These are phyloP conservation scores for Carcina quercana DNA, from an alignment of 2,888 invertebrate genomes.

Conservation along the genomic window DNA sequence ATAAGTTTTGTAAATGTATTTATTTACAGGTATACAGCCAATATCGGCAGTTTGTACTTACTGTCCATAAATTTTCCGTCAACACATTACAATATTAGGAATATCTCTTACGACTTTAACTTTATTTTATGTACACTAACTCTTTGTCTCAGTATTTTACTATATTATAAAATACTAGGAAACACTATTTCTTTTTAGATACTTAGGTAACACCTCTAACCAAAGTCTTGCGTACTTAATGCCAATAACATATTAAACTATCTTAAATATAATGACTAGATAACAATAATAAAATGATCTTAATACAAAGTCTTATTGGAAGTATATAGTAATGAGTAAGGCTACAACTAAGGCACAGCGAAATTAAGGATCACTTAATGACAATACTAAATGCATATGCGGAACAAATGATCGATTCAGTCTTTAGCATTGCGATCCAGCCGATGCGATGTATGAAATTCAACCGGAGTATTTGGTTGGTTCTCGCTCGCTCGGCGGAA, in stretches of 20 bases:
- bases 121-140: constrained; percentile 62
- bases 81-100: constrained; percentile 64
- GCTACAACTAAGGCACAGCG: constrained; percentile 66
- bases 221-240: too few species aligned
- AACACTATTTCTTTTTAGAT: too few species aligned
- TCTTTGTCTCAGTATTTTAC: constrained; percentile 56
- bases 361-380: constrained; percentile 48
- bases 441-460: constrained; percentile 54
- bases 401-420: constrained; percentile 62
- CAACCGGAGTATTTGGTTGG: constrained; percentile 50
- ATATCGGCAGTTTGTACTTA: constrained; percentile 27
- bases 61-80: constrained; percentile 30
- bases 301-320: constrained; percentile 41
- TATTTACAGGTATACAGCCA: constrained; percentile 44
- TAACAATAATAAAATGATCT: constrained; percentile 51
- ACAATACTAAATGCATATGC: constrained; percentile 58
- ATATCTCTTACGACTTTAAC: constrained; percentile 59
- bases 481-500: constrained; percentile 53
- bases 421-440: constrained; percentile 60
- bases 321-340: constrained; percentile 41
- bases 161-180: too few species aligned
- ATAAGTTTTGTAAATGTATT: too few species aligned
- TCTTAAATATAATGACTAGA: constrained; percentile 66
- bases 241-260: constrained; percentile 24
- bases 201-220: too few species aligned